Base-by-base conservation (phyloP, 2,888 invertebrate genomes). In the Pyrochroa serraticornis region DNA sequence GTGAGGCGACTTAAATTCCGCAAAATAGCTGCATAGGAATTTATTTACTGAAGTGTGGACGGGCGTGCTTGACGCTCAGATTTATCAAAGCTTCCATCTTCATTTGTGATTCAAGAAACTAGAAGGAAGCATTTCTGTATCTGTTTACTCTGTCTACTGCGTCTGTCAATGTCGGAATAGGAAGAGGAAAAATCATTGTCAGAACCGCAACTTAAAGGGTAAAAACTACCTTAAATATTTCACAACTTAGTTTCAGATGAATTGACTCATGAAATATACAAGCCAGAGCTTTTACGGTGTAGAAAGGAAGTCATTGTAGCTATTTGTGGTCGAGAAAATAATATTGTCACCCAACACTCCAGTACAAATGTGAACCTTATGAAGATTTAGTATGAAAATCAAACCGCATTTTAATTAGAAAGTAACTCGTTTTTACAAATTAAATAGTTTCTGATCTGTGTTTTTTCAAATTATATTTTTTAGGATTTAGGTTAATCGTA, bases 251-350 rank as follows among this genome's bases (percentile, higher is more conserved):
- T 70, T 67, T 69, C 63, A 71, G 70, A 71, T 71, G 70, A 72
- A 69, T 71, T 70, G 70, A 69, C 69, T 70, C 70, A 67, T 71
- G 72, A 71, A 72, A 70, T 66, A 70, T 70, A 71, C 71, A 70
- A 70, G 68, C 61, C 65, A 71, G 58, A 55, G 63, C 67, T 69
- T 69, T 67, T 65, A 67, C 57, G 60, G 54, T 37, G 53, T 33
- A 58, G 59, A 63, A 65, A 57, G 60, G 58, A 60, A 63, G 52
- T 52, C 46, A 54, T 58, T 58, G 61, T 42, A 39, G 56, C 53
- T 55, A 59, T 63, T 59, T 63, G 58, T 52, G 59, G 41, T 37
- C 48, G 39, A 30, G 47, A 58, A 63, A 65, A 59, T 58, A 48
- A 52, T 55, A 59, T 63, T 60, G 63, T 60, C 51, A 6, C n/a